These are phyloP conservation scores for Chunga burmeisteri DNA, from an alignment of 2,113 vertebrate species.

Conservation along the genomic window DNA sequence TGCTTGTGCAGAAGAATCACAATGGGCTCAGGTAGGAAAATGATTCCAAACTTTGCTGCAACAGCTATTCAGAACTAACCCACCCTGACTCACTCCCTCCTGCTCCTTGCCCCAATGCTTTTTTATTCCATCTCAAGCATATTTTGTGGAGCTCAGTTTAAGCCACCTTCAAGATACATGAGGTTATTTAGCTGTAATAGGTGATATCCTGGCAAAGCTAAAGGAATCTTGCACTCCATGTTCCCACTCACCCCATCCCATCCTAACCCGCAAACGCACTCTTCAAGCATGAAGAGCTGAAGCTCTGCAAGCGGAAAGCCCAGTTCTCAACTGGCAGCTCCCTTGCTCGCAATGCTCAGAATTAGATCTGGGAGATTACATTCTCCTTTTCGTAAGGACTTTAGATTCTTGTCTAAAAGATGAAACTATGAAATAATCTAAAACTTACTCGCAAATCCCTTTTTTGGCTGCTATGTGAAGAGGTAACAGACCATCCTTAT, in stretches of 20 bases:
- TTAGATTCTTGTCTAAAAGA: background rate
- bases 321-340: background rate
- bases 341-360: background rate
- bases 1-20: background rate
- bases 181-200: background rate
- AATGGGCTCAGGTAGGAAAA: background rate
- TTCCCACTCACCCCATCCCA: background rate
- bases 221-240: background rate
- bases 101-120: background rate
- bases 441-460: constrained; percentile 84
- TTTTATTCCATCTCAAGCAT: background rate
- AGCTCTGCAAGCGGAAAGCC: background rate
- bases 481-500: constrained; percentile 85
- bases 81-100: too few relatives aligned
- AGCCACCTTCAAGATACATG: background rate
- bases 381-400: background rate
- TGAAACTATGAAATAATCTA: background rate
- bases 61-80: background rate
- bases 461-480: constrained; percentile 88
- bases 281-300: background rate
- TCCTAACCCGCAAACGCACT: background rate
- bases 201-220: background rate
- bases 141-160: background rate
- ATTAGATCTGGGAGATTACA: background rate
- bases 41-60: background rate